phyloP scores from a whole-genome alignment of 2,888 invertebrate genomes.

The Gastrophysa polygoni region DNA sequence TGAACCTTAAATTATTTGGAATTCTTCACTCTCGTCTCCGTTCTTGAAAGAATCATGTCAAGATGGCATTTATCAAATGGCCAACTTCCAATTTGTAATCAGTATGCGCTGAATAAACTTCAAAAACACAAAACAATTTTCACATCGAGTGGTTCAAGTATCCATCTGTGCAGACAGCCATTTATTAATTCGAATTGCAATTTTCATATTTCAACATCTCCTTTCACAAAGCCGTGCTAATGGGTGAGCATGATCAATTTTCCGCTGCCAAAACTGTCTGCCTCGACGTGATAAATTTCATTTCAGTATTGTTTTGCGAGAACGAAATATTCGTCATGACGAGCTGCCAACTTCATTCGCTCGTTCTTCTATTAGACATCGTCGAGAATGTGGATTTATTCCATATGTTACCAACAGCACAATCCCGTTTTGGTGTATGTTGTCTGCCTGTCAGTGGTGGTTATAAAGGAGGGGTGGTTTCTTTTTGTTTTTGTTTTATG shows the following conservation, averaged over 20 bases:
- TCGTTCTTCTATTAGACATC: slow-evolving; percentile 44
- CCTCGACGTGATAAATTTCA: slow-evolving; percentile 50
- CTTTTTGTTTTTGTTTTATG: slow-evolving; percentile 21
- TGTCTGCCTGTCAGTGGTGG: slow-evolving; percentile 38
- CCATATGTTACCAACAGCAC: slow-evolving; percentile 43
- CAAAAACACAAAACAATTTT: slow-evolving; percentile 7
- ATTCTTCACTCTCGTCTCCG: too few relatives aligned
- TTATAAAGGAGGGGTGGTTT: slow-evolving; percentile 29
- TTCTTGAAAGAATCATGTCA: too few relatives aligned
- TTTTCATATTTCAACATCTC: slow-evolving; percentile 21
- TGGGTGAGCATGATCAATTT: slow-evolving; percentile 48
- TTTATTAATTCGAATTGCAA: slow-evolving; percentile 18
- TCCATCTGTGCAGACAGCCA: slow-evolving; percentile 13
- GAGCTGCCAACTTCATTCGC: slow-evolving; percentile 50
- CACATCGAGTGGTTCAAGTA: slow-evolving; percentile 6
- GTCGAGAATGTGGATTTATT: slow-evolving; percentile 44
- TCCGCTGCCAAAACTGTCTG: slow-evolving; percentile 49
- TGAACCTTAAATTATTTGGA: too few relatives aligned
- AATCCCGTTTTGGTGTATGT: slow-evolving; percentile 40
- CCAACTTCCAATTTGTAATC: slow-evolving; percentile 1
- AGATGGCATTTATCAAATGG: neutral
- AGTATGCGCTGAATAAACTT: slow-evolving; percentile 7
- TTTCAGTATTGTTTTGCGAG: slow-evolving; percentile 48
- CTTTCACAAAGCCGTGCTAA: slow-evolving; percentile 29
- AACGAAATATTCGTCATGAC: slow-evolving; percentile 51